Percentiles rank a stretch among this genome's conserved stretches.
Evolutionary conservation across 1,140 invertebrate genomes (phyloP).

Genomic region (Drosophila kurseongensis): DNA sequence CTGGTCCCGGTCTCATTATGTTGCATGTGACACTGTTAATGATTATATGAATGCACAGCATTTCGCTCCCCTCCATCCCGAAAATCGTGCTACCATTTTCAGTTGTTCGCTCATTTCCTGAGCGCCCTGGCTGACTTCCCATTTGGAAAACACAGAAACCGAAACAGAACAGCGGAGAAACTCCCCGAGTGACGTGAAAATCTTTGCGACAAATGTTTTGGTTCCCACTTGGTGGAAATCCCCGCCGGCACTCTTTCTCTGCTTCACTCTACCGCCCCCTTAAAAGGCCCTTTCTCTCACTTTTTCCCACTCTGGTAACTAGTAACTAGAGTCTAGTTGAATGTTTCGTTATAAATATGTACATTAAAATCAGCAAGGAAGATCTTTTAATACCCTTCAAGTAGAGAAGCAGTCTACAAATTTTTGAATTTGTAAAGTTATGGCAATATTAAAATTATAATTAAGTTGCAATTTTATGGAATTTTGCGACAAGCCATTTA

Average conservation of each 20-base stretch:
- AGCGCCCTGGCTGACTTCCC: slow-evolving; percentile 39
- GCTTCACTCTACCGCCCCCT: slow-evolving; percentile 1
- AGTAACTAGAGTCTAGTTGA: slow-evolving; percentile 34
- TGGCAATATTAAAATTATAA: too few species aligned
- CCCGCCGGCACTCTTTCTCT: slow-evolving; percentile 40
- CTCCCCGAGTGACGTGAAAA: slow-evolving; percentile 73
- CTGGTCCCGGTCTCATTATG: slow-evolving; percentile 80
- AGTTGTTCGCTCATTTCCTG: slow-evolving; percentile 53
- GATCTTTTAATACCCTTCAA: not conserved
- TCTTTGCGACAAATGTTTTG: slow-evolving; percentile 83
- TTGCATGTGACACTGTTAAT: slow-evolving; percentile 84
- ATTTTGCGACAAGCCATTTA: too few species aligned
- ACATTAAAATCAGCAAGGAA: slow-evolving; percentile 65
- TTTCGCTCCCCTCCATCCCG: slow-evolving; percentile 8
- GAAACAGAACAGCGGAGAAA: slow-evolving; percentile 13
- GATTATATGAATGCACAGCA: slow-evolving; percentile 68
- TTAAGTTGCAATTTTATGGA: too few species aligned
- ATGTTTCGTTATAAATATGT: slow-evolving; percentile 68
- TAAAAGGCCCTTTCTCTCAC: not conserved
- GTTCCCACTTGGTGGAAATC: slow-evolving; percentile 76
- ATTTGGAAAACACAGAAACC: slow-evolving; percentile 13
- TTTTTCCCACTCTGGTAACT: slow-evolving; percentile 7
- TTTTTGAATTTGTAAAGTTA: too few species aligned
- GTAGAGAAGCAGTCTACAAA: too few species aligned
- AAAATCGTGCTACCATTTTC: slow-evolving; percentile 31